Evolutionary conservation across 2,797 vertebrate genomes (phyloP).

Genomic region (Babyrousa celebensis): DNA sequence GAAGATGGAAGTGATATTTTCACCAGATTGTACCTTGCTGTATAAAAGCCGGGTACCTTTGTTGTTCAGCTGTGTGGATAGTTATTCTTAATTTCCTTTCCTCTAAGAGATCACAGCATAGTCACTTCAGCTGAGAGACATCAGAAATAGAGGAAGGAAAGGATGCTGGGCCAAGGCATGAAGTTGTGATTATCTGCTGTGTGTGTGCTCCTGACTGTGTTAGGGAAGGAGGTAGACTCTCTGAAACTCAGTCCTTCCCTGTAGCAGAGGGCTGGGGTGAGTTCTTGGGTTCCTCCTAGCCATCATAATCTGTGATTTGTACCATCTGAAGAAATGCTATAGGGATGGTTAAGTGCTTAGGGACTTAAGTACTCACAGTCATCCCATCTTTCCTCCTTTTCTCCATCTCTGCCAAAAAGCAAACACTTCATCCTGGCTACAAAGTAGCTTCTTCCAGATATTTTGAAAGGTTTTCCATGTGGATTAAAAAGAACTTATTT

Average conservation of each 20-base stretch:
- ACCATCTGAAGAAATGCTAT: background rate
- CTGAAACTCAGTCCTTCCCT: background rate
- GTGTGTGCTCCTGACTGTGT: background rate
- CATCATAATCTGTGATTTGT: background rate
- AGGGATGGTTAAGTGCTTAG: background rate
- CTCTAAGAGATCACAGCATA: slow-evolving; percentile 28
- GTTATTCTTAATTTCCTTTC: slow-evolving; percentile 43
- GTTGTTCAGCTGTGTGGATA: slow-evolving; percentile 39
- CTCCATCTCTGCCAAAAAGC: background rate
- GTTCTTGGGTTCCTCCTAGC: background rate
- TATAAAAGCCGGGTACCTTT: slow-evolving; percentile 70
- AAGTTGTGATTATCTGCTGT: background rate
- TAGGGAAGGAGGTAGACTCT: background rate
- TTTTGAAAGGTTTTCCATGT: slow-evolving; percentile 2
- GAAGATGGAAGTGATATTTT: slow-evolving; percentile 50
- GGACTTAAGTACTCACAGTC: background rate
- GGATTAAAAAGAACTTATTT: slow-evolving; percentile 53
- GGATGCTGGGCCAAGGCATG: background rate
- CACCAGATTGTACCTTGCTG: slow-evolving; percentile 14
- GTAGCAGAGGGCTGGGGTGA: background rate
- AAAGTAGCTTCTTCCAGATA: slow-evolving; percentile 20
- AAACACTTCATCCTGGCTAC: background rate
- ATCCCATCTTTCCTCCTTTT: background rate
- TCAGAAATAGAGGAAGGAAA: background rate
- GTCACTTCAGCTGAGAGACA: background rate